A percentile compares a stretch with the other conserved stretches of the same genome.
Conservation (phyloP, 2,797 vertebrate genomes). For the Spizella passerina region DNA sequence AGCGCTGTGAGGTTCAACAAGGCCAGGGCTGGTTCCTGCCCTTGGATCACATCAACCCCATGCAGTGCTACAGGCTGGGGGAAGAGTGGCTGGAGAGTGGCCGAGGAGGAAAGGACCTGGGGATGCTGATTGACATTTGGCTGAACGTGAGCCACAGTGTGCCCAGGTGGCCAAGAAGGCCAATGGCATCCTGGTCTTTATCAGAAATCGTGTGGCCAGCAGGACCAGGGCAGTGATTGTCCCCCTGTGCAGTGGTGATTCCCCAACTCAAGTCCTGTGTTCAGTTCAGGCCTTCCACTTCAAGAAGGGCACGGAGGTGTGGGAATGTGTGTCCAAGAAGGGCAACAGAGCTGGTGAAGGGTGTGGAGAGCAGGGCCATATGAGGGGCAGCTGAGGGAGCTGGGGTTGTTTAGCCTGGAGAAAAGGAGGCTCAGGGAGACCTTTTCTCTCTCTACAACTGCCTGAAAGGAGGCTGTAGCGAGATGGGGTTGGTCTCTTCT, state of each 20-base stretch:
- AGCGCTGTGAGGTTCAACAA: rapidly evolving
- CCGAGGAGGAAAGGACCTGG: not conserved
- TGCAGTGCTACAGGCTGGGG: not conserved
- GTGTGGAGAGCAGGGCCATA: not conserved
- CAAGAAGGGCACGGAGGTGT: not conserved
- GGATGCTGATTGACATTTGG: not conserved
- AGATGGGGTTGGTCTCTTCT: not conserved
- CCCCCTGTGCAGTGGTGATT: not conserved
- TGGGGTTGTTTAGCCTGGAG: not conserved
- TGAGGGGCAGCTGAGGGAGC: not conserved
- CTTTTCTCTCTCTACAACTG: not conserved
- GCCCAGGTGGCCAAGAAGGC: not conserved
- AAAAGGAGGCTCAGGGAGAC: not conserved
- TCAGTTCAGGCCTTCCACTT: not conserved
- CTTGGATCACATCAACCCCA: not conserved
- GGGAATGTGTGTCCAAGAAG: not conserved
- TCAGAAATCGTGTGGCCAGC: not conserved
- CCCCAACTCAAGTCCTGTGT: not conserved
- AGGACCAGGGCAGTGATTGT: not conserved
- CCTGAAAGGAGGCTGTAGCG: not conserved
- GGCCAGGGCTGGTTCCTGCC: not conserved
- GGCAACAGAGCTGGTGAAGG: not conserved
- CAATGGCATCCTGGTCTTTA: not conserved
- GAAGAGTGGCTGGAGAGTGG: not conserved
- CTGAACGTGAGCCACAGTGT: not conserved